Evolutionary conservation across 2,113 vertebrate species (phyloP).

Genomic region (Pluvianellus socialis): DNA sequence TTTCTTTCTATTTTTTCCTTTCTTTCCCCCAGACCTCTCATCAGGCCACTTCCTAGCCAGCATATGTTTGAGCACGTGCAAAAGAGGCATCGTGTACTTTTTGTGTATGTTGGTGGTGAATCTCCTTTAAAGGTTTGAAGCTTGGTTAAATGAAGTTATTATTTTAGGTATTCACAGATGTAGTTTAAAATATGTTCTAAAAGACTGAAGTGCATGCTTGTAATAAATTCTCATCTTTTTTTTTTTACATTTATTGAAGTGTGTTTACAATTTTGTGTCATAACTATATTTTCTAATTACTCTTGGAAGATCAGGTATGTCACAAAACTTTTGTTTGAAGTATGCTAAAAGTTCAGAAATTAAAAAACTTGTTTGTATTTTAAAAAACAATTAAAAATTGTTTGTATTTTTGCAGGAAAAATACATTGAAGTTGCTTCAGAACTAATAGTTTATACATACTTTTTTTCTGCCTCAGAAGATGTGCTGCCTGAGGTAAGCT

Average conservation of each 20-base stretch:
- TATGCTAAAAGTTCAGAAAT: neutral
- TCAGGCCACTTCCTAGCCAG: slow-evolving; percentile 91
- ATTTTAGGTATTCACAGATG: neutral
- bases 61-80: slow-evolving; percentile 94
- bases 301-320: neutral
- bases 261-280: neutral
- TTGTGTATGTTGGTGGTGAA: slow-evolving; percentile 92
- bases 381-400: neutral
- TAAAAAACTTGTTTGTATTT: slow-evolving; percentile 16
- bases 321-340: neutral
- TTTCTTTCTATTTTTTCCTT: neutral
- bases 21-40: slow-evolving; percentile 80
- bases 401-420: slow-evolving; percentile 86
- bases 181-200: neutral
- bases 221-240: neutral
- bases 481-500: slow-evolving; percentile 88
- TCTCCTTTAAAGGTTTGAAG: slow-evolving; percentile 91
- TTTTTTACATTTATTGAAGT: neutral
- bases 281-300: neutral
- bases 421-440: slow-evolving; percentile 91
- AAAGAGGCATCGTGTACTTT: slow-evolving; percentile 90
- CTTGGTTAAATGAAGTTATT: neutral
- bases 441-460: slow-evolving; percentile 95
- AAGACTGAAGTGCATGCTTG: neutral
- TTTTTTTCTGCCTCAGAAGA: slow-evolving; percentile 96